Percentiles rank a stretch among this genome's conserved stretches.
phyloP scores from a whole-genome alignment of 2,797 vertebrate genomes.

The Ciconia nigra region DNA sequence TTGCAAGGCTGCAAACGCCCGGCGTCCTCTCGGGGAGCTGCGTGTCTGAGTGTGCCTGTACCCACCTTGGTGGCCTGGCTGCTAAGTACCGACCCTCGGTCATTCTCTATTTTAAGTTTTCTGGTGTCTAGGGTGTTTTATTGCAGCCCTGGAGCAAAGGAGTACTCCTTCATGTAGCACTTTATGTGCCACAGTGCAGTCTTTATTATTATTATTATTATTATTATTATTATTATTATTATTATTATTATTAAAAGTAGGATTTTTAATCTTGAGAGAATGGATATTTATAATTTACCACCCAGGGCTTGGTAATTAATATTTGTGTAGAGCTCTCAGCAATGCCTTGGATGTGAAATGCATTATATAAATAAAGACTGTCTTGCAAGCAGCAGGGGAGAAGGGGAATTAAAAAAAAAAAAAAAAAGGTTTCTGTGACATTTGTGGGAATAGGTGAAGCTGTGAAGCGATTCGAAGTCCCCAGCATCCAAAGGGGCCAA shows the following conservation, averaged over 20 bases:
- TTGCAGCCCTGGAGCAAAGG: neutral
- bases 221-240: neutral
- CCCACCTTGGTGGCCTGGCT: neutral
- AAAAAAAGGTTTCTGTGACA: neutral
- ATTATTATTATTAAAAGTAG: neutral
- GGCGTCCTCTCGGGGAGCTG: neutral
- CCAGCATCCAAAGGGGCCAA: neutral
- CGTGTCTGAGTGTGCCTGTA: accelerated
- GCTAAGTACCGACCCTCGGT: neutral
- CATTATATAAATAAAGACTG: conserved; percentile 56
- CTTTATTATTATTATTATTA: neutral
- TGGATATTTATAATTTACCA: conserved; percentile 71
- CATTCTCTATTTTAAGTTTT: neutral
- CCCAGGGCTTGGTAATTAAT: conserved; percentile 67
- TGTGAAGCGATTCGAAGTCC: neutral
- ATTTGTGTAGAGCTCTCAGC: conserved; percentile 63
- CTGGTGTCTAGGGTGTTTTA: neutral
- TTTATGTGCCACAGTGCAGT: neutral
- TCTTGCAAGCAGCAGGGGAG: conserved; percentile 25
- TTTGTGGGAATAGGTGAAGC: neutral
- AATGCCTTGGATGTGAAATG: conserved; percentile 28
- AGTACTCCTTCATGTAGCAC: neutral
- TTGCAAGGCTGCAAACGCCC: neutral
- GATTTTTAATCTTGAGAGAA: conserved; percentile 41
- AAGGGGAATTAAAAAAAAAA: neutral